Conservation (phyloP, 92 coral and sea anemone species). For the Meandrina meandrites region DNA sequence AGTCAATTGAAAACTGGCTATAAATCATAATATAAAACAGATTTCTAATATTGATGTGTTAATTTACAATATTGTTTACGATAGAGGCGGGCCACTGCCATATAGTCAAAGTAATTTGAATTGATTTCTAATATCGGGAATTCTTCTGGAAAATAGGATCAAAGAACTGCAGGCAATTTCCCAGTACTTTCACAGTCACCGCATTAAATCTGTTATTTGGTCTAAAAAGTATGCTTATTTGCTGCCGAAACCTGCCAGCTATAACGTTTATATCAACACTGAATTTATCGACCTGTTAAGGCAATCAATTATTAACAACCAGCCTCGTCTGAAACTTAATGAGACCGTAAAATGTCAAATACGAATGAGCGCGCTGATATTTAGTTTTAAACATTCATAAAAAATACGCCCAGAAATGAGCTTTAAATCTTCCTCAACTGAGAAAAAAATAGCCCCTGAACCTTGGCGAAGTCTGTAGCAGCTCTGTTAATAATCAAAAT, state of each 20-base stretch:
- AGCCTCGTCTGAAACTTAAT: slow-evolving; percentile 12
- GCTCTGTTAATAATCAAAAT: no score
- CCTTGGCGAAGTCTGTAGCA: not conserved
- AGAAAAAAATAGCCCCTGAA: not conserved
- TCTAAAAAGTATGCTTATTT: not conserved
- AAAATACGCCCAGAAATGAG: not conserved
- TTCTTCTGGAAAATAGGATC: not conserved
- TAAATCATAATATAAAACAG: not conserved
- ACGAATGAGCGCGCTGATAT: not conserved
- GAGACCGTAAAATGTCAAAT: slow-evolving; percentile 22
- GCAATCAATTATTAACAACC: slow-evolving; percentile 31
- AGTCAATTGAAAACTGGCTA: not conserved
- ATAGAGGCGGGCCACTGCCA: not conserved
- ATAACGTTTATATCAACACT: not conserved
- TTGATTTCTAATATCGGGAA: slow-evolving; percentile 1
- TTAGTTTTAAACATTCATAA: slow-evolving; percentile 4
- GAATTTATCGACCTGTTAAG: slow-evolving; percentile 27
- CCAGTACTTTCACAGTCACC: not conserved
- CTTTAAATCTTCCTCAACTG: not conserved
- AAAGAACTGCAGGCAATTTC: not conserved
- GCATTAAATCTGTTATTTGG: not conserved
- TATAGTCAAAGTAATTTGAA: not conserved
- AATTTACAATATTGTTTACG: not conserved
- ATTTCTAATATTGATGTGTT: not conserved
- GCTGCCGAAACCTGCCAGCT: not conserved